A percentile compares a stretch with the other conserved stretches of the same genome.
These are phyloP conservation scores for Liasis olivaceus DNA, from an alignment of 2,797 vertebrate species.

Conservation along the genomic window DNA sequence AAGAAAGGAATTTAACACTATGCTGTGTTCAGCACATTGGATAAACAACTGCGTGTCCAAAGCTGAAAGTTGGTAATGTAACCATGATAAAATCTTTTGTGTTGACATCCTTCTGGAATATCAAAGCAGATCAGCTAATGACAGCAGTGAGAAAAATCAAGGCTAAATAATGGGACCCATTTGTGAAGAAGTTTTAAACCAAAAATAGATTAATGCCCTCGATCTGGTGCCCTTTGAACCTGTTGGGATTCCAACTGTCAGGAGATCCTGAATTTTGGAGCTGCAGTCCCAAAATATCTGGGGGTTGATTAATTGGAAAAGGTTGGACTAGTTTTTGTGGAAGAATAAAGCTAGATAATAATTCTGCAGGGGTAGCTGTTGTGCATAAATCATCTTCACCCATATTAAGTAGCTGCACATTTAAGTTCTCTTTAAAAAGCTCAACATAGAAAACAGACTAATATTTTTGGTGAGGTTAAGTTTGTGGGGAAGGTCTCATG, in stretches of 20 bases:
- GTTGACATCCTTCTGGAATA: background rate
- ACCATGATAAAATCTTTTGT: background rate
- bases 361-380: background rate
- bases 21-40: too few species aligned
- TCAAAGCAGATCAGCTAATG: background rate
- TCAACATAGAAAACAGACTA: background rate
- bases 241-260: too few species aligned
- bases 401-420: background rate
- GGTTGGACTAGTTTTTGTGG: background rate
- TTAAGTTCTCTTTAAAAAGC: background rate
- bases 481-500: background rate
- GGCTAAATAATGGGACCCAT: background rate
- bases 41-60: too few species aligned
- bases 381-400: background rate
- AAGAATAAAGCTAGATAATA: background rate
- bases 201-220: too few species aligned
- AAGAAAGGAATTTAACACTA: too few species aligned
- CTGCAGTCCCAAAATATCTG: too few species aligned
- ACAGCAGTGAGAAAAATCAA: background rate
- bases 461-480: background rate
- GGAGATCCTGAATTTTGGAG: too few species aligned
- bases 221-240: too few species aligned
- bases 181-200: background rate
- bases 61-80: background rate
- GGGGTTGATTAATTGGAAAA: too few species aligned